Percentiles rank a stretch among this genome's conserved stretches.
phyloP scores from a whole-genome alignment of 2,797 vertebrate species.

The Arctocebus calabarensis region DNA sequence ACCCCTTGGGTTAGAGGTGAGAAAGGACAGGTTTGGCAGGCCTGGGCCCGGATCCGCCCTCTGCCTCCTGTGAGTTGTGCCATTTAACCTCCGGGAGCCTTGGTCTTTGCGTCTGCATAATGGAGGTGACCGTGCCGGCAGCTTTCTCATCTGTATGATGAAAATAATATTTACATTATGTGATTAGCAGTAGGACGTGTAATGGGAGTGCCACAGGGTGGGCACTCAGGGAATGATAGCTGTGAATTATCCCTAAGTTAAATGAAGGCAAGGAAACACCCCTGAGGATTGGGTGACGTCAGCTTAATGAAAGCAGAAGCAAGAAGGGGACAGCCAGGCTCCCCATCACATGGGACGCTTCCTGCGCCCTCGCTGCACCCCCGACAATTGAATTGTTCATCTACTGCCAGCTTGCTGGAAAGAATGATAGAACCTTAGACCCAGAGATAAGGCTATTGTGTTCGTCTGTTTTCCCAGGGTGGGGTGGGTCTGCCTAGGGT shows the following conservation, averaged over 20 bases:
- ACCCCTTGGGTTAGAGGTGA: background rate
- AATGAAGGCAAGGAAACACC: background rate
- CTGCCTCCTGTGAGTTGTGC: background rate
- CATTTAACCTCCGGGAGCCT: fast-evolving
- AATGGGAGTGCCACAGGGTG: background rate
- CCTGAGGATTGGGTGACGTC: background rate
- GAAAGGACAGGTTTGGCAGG: too few species aligned
- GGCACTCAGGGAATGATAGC: background rate
- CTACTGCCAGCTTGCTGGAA: background rate
- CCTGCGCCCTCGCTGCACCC: fast-evolving
- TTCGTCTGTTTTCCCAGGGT: slow-evolving; percentile 41
- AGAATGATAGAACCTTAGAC: background rate
- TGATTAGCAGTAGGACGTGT: fast-evolving
- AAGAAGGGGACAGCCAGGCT: background rate
- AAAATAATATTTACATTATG: background rate
- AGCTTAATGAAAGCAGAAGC: background rate
- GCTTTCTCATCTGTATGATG: background rate
- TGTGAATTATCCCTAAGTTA: background rate
- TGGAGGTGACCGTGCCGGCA: background rate
- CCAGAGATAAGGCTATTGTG: slow-evolving; percentile 31
- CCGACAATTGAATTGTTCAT: background rate
- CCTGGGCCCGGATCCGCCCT: background rate
- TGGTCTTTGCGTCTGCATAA: background rate
- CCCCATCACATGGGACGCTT: background rate
- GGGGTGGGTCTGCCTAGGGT: background rate